These are phyloP conservation scores for Hormiphora californensis DNA, from an alignment of 37 sponge, comb jelly and placozoan species.

Conservation along the genomic window DNA sequence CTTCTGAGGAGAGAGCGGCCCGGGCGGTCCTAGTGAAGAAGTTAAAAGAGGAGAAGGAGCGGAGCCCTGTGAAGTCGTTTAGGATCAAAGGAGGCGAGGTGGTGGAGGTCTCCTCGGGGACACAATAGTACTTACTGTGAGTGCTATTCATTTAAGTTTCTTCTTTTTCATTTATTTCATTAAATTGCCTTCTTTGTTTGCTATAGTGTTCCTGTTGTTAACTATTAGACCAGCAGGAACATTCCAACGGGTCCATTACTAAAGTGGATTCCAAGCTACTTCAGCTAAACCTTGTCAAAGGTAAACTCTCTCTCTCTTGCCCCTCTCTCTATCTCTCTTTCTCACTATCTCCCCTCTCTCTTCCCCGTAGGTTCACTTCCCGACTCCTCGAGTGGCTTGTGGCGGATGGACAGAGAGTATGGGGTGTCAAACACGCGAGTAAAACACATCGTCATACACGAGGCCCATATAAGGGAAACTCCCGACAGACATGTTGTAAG, in stretches of 20 bases:
- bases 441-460: constrained; percentile 44
- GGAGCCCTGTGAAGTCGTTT: no score
- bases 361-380: constrained; percentile 37
- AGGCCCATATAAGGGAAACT: constrained; percentile 26
- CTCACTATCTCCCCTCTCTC: neutral
- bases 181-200: neutral
- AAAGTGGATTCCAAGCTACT: neutral
- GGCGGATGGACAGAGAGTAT: constrained; percentile 45
- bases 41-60: no score
- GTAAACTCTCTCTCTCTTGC: no score
- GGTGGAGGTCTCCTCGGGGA: no score
- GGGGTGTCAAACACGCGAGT: constrained; percentile 14
- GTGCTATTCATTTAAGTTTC: no score
- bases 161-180: neutral
- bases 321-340: neutral
- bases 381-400: constrained; percentile 33
- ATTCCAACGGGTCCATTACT: neutral
- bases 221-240: neutral
- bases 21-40: no score
- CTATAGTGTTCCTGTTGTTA: neutral
- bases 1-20: no score
- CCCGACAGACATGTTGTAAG: constrained; percentile 54
- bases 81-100: no score
- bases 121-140: no score
- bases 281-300: no score